A percentile compares a stretch with the other conserved stretches of the same genome.
Conservation (phyloP, 2,113 vertebrate genomes). For the Rostratula benghalensis region DNA sequence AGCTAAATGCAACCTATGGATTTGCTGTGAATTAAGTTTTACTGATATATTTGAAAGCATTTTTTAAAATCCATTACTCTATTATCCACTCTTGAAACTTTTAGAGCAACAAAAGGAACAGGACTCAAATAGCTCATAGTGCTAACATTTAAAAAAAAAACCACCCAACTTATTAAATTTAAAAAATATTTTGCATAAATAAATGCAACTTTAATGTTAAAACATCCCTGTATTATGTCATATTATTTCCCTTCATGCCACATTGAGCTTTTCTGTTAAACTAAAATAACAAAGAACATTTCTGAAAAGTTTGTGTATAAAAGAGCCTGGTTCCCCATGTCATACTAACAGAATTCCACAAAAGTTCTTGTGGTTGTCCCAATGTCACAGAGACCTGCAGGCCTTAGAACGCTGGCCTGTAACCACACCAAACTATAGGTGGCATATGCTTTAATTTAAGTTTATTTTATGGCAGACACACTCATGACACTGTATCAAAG, state of each 20-base stretch:
- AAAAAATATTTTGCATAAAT: neutral
- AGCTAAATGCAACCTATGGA: neutral
- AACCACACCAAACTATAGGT: neutral
- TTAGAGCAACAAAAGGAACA: neutral
- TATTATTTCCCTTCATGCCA: no score
- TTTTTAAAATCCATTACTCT: neutral
- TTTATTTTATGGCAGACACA: neutral
- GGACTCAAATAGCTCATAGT: neutral
- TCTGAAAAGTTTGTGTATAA: rapidly evolving
- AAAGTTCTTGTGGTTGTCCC: neutral
- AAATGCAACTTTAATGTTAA: neutral
- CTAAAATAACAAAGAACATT: neutral
- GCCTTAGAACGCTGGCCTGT: rapidly evolving
- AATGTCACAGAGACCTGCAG: rapidly evolving
- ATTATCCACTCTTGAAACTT: neutral
- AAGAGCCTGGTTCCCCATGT: neutral
- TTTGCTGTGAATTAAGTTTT: neutral
- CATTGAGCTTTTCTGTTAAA: neutral
- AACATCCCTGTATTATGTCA: neutral
- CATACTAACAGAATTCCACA: rapidly evolving
- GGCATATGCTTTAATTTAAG: rapidly evolving
- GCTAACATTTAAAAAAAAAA: neutral
- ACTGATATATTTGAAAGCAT: neutral
- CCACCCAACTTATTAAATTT: rapidly evolving
- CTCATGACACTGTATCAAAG: rapidly evolving